These are phyloP conservation scores for Acanthochromis polyacanthus DNA, from an alignment of 2,113 vertebrate genomes.

Conservation along the genomic window DNA sequence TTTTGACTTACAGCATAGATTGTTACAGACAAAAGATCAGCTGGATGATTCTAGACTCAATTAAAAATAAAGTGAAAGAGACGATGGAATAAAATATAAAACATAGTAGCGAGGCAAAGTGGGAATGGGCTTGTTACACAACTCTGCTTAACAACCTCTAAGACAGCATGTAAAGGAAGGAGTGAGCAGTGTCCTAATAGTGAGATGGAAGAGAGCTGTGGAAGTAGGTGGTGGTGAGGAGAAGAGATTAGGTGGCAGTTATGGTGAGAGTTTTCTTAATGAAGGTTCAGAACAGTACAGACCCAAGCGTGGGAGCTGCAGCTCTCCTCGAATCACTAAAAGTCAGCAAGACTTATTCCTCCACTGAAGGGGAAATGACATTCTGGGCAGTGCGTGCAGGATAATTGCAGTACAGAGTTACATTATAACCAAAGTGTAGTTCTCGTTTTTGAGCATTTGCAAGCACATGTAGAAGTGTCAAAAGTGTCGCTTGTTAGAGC, in stretches of 20 bases:
- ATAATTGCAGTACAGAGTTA: slow-evolving; percentile 33
- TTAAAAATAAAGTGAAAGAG: slow-evolving; percentile 25
- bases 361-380: slow-evolving; percentile 20
- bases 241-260: slow-evolving; percentile 56
- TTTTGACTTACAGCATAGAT: slow-evolving; percentile 29
- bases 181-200: slow-evolving; percentile 23
- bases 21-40: slow-evolving; percentile 18
- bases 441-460: slow-evolving; percentile 1
- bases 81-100: slow-evolving; percentile 20
- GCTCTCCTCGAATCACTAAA: slow-evolving; percentile 41
- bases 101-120: slow-evolving; percentile 19
- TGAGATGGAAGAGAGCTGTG: slow-evolving; percentile 40
- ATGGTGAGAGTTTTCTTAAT: slow-evolving; percentile 66
- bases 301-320: slow-evolving; percentile 48
- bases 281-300: slow-evolving; percentile 56
- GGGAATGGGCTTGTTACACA: slow-evolving; percentile 32
- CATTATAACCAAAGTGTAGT: not conserved
- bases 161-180: slow-evolving; percentile 35
- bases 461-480: not conserved
- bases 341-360: slow-evolving; percentile 47
- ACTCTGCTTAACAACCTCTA: not conserved
- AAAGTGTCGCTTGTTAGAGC: not conserved
- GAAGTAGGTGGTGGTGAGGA: slow-evolving; percentile 46
- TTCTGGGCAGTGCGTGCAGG: slow-evolving; percentile 19
- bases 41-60: slow-evolving; percentile 28